Evolutionary conservation across 2,113 vertebrate species (phyloP), one percentile per base, ranked within the genome.

Genomic region (Taurulus bubalis): DNA sequence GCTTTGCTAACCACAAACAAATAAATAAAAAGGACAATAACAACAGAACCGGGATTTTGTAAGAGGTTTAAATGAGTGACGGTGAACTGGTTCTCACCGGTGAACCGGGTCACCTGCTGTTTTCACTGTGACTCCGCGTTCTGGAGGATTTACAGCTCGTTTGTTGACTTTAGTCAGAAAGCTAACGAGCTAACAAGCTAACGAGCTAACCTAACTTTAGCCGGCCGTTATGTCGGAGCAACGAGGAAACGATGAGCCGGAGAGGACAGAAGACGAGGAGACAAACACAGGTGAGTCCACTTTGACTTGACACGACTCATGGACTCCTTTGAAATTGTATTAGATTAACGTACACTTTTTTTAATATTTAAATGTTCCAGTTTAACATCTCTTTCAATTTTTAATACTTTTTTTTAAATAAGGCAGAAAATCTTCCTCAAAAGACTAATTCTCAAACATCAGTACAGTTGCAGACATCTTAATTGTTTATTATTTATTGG

Each of bases 151-250:
- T 47, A 7, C 18, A 22, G 38, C n/a, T 2, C 16, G 24, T 38
- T 47, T 38, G 2, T 68, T n/a, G 7, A 67, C 32, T 47, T 58
- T 0, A 30, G 24, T 49, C 30, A 38, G 36, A 38, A 42, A 12
- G n/a, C 24, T 20, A 18, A 4, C 45, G 18, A 1, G 71, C 59
- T 62, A 71, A 76, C 49, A 0, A 62, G 36, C 18, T 67, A 26
- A 8, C 12, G 3, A 62, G 47, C 14, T 67, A 26, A 6, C 22
- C 30, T 49, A 28, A 32, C 36, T 14, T 18, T 32, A 68, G 60
- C 16, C 8, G 22, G 10, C 3, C 32, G 38, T 0, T 5, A 84
- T 87, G 84, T 72, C 67, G 11, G 60, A 75, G 58, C 64, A 34
- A 16, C 67, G 14, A 16, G 69, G 38, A 5, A 22, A 18, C 0